Evolutionary conservation across 2,113 vertebrate species (phyloP).

Genomic region (Leucosticte australis): DNA sequence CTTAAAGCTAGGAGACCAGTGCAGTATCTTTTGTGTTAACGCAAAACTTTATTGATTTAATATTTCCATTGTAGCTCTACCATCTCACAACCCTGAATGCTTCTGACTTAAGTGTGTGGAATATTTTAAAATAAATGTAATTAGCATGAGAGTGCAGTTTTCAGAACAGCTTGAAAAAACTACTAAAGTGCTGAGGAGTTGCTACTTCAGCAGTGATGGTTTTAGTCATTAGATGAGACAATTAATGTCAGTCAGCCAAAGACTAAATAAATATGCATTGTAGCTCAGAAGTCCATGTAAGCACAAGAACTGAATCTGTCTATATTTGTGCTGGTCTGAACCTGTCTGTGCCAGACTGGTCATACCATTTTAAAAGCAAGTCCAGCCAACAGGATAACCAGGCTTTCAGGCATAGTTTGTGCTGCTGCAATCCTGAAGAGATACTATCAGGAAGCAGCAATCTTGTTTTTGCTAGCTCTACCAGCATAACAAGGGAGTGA

Average conservation of each 20-base stretch:
- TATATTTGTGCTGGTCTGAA: conserved; percentile 29
- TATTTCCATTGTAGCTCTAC: neutral
- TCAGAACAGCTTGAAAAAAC: neutral
- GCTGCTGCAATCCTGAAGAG: conserved; percentile 19
- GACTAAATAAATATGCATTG: neutral
- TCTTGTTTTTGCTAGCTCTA: neutral
- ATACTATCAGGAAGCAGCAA: conserved; percentile 9
- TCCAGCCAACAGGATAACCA: neutral
- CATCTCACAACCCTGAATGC: neutral
- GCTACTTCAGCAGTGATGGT: neutral
- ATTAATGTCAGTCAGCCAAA: neutral
- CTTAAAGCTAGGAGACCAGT: neutral
- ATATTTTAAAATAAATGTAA: neutral
- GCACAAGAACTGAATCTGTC: neutral
- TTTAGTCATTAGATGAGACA: neutral
- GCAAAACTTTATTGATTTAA: neutral
- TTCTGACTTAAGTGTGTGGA: neutral
- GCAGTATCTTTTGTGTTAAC: neutral
- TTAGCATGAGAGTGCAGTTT: neutral
- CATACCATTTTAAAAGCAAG: neutral
- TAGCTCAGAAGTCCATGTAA: neutral
- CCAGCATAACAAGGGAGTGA: neutral
- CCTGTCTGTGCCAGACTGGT: conserved; percentile 27
- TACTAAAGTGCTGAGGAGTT: neutral
- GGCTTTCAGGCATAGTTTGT: conserved; percentile 34